Percentiles rank a stretch among this genome's conserved stretches.
Evolutionary conservation across 1,140 invertebrate genomes (phyloP).

Genomic region (Caenorhabditis remanei): DNA sequence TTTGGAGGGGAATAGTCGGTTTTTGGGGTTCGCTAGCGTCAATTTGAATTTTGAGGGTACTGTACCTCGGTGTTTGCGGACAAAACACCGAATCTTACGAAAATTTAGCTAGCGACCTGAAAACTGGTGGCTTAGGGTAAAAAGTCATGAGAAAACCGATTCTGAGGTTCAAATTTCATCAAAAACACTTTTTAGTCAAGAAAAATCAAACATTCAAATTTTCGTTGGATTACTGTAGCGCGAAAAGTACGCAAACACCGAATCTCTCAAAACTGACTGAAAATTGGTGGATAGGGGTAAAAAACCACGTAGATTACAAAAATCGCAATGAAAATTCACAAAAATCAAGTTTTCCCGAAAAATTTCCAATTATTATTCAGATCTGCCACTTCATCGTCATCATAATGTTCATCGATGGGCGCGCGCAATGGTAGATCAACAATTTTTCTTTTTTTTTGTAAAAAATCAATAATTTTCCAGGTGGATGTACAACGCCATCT

Average conservation of each 20-base stretch:
- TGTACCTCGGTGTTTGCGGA: not conserved
- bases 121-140: too few relatives aligned
- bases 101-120: too few relatives aligned
- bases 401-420: slow-evolving; percentile 1
- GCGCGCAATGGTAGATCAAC: slow-evolving; percentile 3
- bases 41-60: too few relatives aligned
- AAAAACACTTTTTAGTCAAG: too few relatives aligned
- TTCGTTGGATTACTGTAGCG: too few relatives aligned
- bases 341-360: not conserved
- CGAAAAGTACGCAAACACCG: not conserved
- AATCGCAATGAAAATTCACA: not conserved
- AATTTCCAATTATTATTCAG: not conserved
- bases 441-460: not conserved
- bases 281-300: not conserved
- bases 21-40: not conserved
- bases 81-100: not conserved
- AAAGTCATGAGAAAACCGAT: too few relatives aligned
- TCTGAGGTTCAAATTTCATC: too few relatives aligned
- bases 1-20: not conserved
- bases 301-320: not conserved
- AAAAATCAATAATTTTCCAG: not conserved
- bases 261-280: not conserved
- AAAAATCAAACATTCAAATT: too few relatives aligned
- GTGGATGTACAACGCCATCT: slow-evolving; percentile 12
- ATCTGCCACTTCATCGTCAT: slow-evolving; percentile 42